phyloP scores from a whole-genome alignment of 2,797 vertebrate genomes.

The Sibirionetta formosa region DNA sequence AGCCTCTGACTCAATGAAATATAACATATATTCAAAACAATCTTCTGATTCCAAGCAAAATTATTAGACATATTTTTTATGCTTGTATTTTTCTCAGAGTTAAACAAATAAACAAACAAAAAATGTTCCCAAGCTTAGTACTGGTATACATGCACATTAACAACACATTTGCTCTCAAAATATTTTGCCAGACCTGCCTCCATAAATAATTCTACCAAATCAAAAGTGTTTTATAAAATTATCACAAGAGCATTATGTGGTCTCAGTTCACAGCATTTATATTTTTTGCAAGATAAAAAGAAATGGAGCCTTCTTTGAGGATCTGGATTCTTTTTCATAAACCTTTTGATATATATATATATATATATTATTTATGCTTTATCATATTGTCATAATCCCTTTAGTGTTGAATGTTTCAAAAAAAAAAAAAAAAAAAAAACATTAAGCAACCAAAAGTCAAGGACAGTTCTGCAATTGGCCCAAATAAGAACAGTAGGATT shows the following conservation, averaged over 20 bases:
- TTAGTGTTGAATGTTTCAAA: not conserved
- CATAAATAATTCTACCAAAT: not conserved
- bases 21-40: too few species aligned
- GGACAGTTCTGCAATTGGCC: not conserved
- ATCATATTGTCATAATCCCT: not conserved
- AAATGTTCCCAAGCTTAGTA: too few species aligned
- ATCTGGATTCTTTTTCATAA: not conserved
- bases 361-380: not conserved
- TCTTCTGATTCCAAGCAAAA: too few species aligned
- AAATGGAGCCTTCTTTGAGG: not conserved
- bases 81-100: too few species aligned
- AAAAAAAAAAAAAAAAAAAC: not conserved
- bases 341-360: not conserved
- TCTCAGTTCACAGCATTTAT: not conserved
- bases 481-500: not conserved
- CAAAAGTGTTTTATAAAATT: not conserved
- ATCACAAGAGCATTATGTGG: not conserved
- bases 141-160: too few species aligned
- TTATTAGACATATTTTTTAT: too few species aligned
- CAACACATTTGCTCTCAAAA: too few species aligned
- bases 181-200: too few species aligned
- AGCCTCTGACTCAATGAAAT: too few species aligned
- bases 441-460: not conserved
- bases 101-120: too few species aligned
- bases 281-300: not conserved